Evolutionary conservation across 2,888 invertebrate genomes (phyloP).

Genomic region (Muschampia plurimacula): DNA sequence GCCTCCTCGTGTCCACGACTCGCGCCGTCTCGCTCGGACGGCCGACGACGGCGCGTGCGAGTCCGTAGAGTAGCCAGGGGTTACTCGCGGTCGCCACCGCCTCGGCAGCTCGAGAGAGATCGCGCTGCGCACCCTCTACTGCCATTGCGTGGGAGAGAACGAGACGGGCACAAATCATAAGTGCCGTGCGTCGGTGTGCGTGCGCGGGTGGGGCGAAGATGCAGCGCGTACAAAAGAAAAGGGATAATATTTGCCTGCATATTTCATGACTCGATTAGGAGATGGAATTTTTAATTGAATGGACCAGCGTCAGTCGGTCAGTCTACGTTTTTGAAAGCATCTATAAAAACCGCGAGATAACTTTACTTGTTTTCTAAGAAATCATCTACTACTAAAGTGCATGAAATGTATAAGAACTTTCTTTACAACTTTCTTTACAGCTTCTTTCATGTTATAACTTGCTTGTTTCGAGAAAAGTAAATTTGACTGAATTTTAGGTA

Average conservation of each 20-base stretch:
- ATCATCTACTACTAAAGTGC: not conserved
- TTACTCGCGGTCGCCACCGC: slow-evolving; percentile 84
- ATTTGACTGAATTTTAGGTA: not conserved
- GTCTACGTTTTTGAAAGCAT: slow-evolving; percentile 54
- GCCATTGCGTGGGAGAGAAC: slow-evolving; percentile 59
- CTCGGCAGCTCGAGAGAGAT: slow-evolving; percentile 79
- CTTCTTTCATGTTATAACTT: not conserved
- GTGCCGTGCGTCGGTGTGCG: slow-evolving; percentile 83
- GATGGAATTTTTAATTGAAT: slow-evolving; percentile 86
- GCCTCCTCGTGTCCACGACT: slow-evolving; percentile 77
- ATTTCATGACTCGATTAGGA: slow-evolving; percentile 86
- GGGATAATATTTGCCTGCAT: slow-evolving; percentile 86
- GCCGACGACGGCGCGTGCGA: slow-evolving; percentile 84
- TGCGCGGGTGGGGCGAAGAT: slow-evolving; percentile 86
- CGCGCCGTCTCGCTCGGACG: slow-evolving; percentile 79
- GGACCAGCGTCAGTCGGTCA: slow-evolving; percentile 77
- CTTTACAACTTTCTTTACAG: not conserved
- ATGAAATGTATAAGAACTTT: slow-evolving; percentile 9
- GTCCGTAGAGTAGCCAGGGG: slow-evolving; percentile 84
- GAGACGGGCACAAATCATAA: slow-evolving; percentile 74
- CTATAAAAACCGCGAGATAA: slow-evolving; percentile 41
- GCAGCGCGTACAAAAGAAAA: slow-evolving; percentile 85
- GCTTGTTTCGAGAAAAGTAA: not conserved
- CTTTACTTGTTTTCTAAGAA: not conserved
- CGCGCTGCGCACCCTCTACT: slow-evolving; percentile 58